These are phyloP conservation scores for Philaenus spumarius DNA, from an alignment of 1,140 invertebrate genomes.

Conservation along the genomic window DNA sequence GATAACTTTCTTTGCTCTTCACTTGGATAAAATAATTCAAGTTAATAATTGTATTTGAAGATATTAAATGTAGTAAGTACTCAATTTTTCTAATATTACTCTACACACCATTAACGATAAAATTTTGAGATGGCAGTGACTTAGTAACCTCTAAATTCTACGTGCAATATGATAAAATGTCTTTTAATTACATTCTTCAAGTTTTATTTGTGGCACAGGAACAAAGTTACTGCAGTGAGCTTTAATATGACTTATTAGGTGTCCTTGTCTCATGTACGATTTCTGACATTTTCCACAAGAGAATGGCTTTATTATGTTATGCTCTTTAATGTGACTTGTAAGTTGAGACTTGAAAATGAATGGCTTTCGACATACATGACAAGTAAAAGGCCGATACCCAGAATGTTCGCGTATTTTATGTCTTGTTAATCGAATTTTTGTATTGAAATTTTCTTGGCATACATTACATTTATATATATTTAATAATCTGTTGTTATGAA, in stretches of 20 bases:
- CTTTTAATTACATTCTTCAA: not conserved
- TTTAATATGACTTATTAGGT: constrained; percentile 5
- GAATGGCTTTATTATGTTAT: constrained; percentile 1
- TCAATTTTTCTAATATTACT: too few relatives aligned
- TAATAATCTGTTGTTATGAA: not conserved
- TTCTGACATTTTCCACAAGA: constrained; percentile 5
- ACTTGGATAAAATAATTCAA: too few relatives aligned
- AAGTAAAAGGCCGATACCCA: constrained; percentile 8
- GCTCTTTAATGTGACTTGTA: constrained; percentile 12
- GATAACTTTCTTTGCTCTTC: too few relatives aligned
- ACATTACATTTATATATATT: constrained; percentile 2
- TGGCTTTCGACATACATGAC: constrained; percentile 8
- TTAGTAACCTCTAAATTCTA: too few relatives aligned
- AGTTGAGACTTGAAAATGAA: constrained; percentile 13
- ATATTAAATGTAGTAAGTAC: too few relatives aligned
- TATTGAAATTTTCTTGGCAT: constrained; percentile 6
- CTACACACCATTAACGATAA: too few relatives aligned
- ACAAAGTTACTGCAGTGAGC: not conserved
- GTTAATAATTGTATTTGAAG: too few relatives aligned
- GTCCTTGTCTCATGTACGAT: constrained; percentile 6
- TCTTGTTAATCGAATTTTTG: not conserved
- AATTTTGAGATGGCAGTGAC: too few relatives aligned
- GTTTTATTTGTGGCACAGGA: constrained; percentile 1
- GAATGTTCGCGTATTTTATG: constrained; percentile 6
- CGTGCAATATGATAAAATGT: too few relatives aligned